These are phyloP conservation scores for Zenarchopterus dispar DNA, from an alignment of 2,797 vertebrate genomes.

Conservation along the genomic window DNA sequence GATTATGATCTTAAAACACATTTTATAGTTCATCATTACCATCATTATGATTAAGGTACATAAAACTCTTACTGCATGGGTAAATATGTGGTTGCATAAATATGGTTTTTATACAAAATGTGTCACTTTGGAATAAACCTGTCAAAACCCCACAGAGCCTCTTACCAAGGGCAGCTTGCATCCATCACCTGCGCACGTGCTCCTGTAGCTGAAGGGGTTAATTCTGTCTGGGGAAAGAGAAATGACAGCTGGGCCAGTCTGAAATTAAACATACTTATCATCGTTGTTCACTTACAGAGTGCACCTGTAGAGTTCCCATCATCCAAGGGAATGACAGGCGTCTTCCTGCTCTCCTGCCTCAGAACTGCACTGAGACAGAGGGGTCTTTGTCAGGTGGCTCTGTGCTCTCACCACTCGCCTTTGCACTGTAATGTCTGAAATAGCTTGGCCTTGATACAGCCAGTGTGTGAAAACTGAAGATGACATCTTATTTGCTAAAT, in stretches of 20 bases:
- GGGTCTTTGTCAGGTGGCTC: constrained; percentile 58
- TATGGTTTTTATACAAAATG: neutral
- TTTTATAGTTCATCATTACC: no score
- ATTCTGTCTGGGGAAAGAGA: constrained; percentile 42
- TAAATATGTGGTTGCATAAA: no score
- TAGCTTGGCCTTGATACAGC: constrained; percentile 28
- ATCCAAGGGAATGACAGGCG: constrained; percentile 54
- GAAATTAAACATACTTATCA: constrained; percentile 75
- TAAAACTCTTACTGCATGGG: neutral
- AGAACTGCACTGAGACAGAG: constrained; percentile 59
- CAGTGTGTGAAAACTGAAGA: constrained; percentile 27
- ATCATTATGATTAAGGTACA: neutral
- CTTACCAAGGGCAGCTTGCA: neutral
- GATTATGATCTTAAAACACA: no score
- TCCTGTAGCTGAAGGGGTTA: constrained; percentile 44
- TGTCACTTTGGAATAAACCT: constrained; percentile 4
- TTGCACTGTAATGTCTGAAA: constrained; percentile 61
- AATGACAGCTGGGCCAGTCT: constrained; percentile 41
- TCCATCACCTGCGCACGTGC: constrained; percentile 6
- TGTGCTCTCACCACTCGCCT: constrained; percentile 36
- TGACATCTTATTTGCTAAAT: constrained; percentile 23
- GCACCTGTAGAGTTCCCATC: constrained; percentile 73
- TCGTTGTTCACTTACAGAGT: constrained; percentile 74
- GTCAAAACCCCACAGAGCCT: neutral
- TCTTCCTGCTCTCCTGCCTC: constrained; percentile 59